These are phyloP conservation scores for Epistrophe eligans DNA, from an alignment of 2,888 invertebrate genomes.

Conservation along the genomic window DNA sequence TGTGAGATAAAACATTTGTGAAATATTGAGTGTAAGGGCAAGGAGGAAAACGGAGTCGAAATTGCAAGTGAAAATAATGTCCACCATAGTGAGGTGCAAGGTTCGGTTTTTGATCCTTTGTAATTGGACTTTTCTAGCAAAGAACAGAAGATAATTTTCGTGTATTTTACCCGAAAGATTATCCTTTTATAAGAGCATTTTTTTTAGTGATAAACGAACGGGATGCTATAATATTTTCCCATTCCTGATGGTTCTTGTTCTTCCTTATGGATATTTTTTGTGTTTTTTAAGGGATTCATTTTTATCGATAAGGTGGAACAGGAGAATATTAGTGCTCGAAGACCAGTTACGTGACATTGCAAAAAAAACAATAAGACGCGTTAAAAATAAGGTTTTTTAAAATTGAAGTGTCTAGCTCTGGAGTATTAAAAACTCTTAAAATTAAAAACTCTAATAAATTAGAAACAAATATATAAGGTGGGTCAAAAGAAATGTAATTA, in stretches of 20 bases:
- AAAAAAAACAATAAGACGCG: no score
- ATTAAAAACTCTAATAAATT: no score
- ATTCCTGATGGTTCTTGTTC: not conserved
- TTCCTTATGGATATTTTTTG: not conserved
- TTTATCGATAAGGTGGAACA: no score
- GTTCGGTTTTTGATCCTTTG: conserved; percentile 13
- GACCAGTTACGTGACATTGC: no score
- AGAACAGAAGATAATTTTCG: conserved; percentile 1
- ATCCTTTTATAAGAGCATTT: not conserved
- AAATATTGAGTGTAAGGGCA: conserved; percentile 22
- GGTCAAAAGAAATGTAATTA: no score
- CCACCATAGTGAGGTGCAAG: not conserved
- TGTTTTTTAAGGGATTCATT: no score
- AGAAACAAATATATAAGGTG: no score
- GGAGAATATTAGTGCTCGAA: no score
- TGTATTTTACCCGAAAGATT: conserved; percentile 12
- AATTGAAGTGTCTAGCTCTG: no score
- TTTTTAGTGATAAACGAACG: not conserved
- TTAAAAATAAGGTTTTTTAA: no score
- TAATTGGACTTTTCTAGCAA: conserved; percentile 17
- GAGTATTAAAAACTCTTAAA: no score
- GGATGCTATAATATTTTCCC: not conserved
- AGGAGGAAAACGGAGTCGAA: not conserved
- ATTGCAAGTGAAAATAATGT: conserved; percentile 14
- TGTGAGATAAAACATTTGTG: conserved; percentile 7